phyloP scores from a whole-genome alignment of 2,797 vertebrate species.

The Enteromius trimaculatus region DNA sequence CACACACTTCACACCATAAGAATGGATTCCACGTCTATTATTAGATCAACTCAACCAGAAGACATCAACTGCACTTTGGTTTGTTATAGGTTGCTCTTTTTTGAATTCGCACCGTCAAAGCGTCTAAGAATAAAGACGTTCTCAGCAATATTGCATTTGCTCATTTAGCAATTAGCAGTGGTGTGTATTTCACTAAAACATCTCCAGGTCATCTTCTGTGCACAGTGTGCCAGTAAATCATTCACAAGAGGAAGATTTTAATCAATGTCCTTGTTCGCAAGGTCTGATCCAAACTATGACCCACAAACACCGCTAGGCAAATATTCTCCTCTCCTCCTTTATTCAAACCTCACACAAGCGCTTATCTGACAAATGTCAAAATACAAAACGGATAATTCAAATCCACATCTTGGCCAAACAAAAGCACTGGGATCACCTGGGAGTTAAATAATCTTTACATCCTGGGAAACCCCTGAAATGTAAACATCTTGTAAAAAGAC shows the following conservation, averaged over 20 bases:
- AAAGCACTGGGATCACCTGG: neutral
- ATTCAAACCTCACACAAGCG: neutral
- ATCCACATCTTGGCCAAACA: constrained; percentile 20
- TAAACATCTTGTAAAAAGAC: constrained; percentile 3
- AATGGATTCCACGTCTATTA: neutral
- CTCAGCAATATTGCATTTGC: neutral
- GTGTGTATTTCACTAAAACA: neutral
- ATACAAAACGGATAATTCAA: neutral
- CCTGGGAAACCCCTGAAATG: constrained; percentile 13
- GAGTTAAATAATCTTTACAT: constrained; percentile 14
- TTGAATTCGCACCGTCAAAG: neutral
- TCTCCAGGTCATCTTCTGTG: neutral
- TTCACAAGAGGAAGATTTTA: neutral
- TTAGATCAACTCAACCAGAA: neutral
- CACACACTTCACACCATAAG: constrained; percentile 20
- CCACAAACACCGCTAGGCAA: constrained; percentile 17
- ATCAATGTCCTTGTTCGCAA: constrained; percentile 34
- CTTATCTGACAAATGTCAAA: constrained; percentile 19
- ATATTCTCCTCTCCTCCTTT: neutral
- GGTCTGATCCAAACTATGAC: constrained; percentile 32
- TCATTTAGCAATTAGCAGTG: neutral
- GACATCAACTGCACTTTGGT: neutral
- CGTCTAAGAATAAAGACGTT: neutral
- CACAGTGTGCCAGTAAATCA: constrained; percentile 4
- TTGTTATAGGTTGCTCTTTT: neutral